A percentile compares a stretch with the other conserved stretches of the same genome.
Conservation (phyloP, 2,113 vertebrate species). For the Gavia stellata region DNA sequence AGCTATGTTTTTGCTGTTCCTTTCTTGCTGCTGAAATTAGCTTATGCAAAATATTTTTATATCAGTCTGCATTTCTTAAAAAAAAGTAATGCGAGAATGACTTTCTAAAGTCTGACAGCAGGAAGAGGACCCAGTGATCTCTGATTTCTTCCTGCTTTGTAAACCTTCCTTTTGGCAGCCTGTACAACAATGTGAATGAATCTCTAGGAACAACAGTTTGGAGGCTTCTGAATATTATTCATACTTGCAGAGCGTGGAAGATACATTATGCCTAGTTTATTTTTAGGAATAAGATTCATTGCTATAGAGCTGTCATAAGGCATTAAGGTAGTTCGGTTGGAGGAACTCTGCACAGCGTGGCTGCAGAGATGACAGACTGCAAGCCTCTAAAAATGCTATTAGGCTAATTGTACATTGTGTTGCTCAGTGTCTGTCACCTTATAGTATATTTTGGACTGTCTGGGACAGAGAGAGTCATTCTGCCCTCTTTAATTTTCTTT, state of each 20-base stretch:
- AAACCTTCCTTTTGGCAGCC: neutral
- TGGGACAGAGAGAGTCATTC: neutral
- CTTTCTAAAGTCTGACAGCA: neutral
- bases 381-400: slow-evolving; percentile 23
- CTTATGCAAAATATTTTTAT: neutral
- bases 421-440: slow-evolving; percentile 11
- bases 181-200: neutral
- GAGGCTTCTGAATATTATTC: slow-evolving; percentile 35
- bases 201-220: slow-evolving; percentile 16
- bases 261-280: slow-evolving; percentile 52
- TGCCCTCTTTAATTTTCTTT: slow-evolving; percentile 1
- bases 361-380: slow-evolving; percentile 17
- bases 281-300: slow-evolving; percentile 60
- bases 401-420: slow-evolving; percentile 38
- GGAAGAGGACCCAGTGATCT: neutral
- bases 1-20: neutral
- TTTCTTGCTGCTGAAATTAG: slow-evolving; percentile 1
- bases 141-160: neutral
- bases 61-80: neutral
- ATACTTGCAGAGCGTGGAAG: slow-evolving; percentile 53
- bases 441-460: neutral
- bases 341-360: neutral
- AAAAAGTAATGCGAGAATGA: neutral
- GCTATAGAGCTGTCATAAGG: slow-evolving; percentile 19
- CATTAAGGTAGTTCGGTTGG: slow-evolving; percentile 17